Conservation (phyloP, 2,113 vertebrate genomes). For the Corydoras maculifer region DNA sequence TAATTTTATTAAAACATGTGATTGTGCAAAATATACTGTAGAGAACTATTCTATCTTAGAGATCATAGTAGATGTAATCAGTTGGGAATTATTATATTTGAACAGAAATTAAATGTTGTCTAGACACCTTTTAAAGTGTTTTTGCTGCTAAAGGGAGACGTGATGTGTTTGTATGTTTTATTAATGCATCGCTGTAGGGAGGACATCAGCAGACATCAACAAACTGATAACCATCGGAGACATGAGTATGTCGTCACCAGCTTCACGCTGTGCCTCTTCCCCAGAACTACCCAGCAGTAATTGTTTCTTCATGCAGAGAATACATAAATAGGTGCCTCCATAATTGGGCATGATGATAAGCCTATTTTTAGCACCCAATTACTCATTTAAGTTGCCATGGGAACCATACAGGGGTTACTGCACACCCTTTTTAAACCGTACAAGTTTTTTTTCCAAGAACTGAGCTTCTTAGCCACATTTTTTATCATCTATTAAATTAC, state of each 20-base stretch:
- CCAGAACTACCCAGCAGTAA: conserved; percentile 54
- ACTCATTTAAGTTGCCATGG: conserved; percentile 68
- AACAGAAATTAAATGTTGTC: too few relatives aligned
- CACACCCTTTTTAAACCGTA: too few relatives aligned
- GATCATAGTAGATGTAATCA: too few relatives aligned
- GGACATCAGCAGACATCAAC: conserved; percentile 40
- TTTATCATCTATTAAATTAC: too few relatives aligned
- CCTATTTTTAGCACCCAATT: conserved; percentile 70
- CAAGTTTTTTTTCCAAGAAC: too few relatives aligned
- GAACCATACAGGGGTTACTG: conserved; percentile 54
- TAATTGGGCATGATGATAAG: conserved; percentile 61
- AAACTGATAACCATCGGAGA: conserved; percentile 34
- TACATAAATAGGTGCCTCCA: conserved; percentile 65
- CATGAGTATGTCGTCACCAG: conserved; percentile 28
- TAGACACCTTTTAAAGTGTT: too few relatives aligned
- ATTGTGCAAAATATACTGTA: too few relatives aligned
- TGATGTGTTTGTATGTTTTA: conserved; percentile 34
- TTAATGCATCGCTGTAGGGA: conserved; percentile 43
- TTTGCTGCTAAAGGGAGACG: conserved; percentile 18
- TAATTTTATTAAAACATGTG: too few relatives aligned
- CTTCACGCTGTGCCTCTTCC: conserved; percentile 40
- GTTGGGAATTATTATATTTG: too few relatives aligned
- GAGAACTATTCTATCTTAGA: too few relatives aligned
- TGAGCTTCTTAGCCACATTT: too few relatives aligned
- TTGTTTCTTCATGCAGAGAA: conserved; percentile 67